These are phyloP conservation scores for Prinia subflava DNA, from an alignment of 2,113 vertebrate species.

Conservation along the genomic window DNA sequence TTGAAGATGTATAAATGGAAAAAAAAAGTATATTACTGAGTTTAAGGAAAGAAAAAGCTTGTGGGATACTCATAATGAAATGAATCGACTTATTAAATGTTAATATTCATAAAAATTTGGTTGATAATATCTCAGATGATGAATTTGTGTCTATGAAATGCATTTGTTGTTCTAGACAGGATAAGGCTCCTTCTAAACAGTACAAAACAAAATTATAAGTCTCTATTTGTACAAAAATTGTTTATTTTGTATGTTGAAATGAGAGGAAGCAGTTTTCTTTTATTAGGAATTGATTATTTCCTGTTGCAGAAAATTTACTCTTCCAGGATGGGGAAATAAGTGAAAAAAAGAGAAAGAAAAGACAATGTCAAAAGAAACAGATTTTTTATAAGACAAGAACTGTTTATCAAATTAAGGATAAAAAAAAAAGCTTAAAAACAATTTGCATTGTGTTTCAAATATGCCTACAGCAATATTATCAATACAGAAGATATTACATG, in stretches of 20 bases:
- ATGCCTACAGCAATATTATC: background rate
- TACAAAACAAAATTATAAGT: background rate
- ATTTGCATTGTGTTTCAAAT: background rate
- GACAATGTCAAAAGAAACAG: background rate
- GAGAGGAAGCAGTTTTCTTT: background rate
- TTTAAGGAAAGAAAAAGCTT: background rate
- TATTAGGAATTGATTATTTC: background rate
- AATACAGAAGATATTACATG: background rate
- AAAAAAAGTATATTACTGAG: background rate
- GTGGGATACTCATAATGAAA: background rate
- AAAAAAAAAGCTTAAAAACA: background rate
- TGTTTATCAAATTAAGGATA: background rate
- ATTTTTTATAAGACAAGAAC: background rate
- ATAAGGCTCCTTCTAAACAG: background rate
- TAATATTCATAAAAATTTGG: background rate
- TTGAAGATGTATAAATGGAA: background rate
- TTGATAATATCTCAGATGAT: background rate
- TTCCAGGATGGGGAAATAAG: background rate
- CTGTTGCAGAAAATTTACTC: background rate
- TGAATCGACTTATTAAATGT: background rate
- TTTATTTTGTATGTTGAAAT: background rate
- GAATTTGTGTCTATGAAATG: background rate
- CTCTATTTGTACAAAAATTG: background rate
- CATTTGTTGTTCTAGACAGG: background rate
- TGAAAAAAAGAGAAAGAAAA: background rate